phyloP scores from a whole-genome alignment of 2,797 vertebrate genomes.

The Zalophus californianus region DNA sequence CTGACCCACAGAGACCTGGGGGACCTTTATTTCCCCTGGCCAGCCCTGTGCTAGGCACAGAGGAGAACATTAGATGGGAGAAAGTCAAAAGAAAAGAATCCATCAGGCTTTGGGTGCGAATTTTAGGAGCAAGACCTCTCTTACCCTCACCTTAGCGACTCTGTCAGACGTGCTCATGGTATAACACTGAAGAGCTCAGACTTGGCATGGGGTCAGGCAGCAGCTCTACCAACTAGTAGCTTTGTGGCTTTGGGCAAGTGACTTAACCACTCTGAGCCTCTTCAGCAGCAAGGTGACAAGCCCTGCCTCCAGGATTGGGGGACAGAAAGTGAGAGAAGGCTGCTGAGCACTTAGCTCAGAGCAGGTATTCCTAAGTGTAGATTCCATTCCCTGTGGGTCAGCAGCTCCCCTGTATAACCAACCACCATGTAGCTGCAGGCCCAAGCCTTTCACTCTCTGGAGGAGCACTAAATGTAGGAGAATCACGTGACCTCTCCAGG shows the following conservation, averaged over 20 bases:
- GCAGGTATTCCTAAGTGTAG: not conserved
- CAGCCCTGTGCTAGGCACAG: not conserved
- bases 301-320: not conserved
- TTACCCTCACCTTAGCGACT: not conserved
- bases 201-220: not conserved
- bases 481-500: not conserved
- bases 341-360: not conserved
- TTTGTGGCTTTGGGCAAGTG: not conserved
- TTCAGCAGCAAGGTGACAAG: not conserved
- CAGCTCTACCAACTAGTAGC: not conserved
- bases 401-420: not conserved
- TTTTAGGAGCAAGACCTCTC: not conserved
- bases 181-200: not conserved
- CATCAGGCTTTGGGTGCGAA: not conserved
- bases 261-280: not conserved
- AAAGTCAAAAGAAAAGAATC: not conserved
- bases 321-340: not conserved
- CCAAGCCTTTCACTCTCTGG: not conserved
- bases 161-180: not conserved
- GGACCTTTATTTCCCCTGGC: not conserved
- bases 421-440: fast-evolving
- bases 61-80: not conserved
- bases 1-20: not conserved
- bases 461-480: not conserved
- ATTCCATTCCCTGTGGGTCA: not conserved